These are phyloP conservation scores for Halocynthia roretzi DNA, from an alignment of 23 tunicate genomes.

Conservation along the genomic window DNA sequence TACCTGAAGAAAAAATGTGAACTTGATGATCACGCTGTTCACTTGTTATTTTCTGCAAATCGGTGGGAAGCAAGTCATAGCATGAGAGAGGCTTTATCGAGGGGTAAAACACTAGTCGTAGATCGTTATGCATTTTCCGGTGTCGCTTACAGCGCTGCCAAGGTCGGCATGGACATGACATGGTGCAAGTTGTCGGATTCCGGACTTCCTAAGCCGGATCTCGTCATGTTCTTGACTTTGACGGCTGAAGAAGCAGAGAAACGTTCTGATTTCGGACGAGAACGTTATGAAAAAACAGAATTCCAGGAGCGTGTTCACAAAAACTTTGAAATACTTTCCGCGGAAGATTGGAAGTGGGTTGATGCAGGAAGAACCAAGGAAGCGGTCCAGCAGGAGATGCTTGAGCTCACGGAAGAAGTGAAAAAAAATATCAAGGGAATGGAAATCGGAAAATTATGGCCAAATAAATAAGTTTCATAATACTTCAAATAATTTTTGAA, in stretches of 20 bases:
- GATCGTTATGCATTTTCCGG: conserved; percentile 96
- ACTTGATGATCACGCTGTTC: conserved; percentile 73
- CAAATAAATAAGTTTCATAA: no score
- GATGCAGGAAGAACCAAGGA: conserved; percentile 49
- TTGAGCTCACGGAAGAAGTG: conserved; percentile 13
- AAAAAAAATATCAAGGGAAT: not conserved
- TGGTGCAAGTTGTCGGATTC: conserved; percentile 78
- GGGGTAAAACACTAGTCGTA: conserved; percentile 62
- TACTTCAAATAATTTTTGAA: no score
- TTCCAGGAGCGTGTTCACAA: conserved; percentile 59
- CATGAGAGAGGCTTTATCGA: conserved; percentile 35
- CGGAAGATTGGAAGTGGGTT: conserved; percentile 34
- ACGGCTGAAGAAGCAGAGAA: conserved; percentile 35
- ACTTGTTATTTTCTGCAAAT: conserved; percentile 72
- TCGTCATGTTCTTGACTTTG: conserved; percentile 54
- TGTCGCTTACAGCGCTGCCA: conserved; percentile 79
- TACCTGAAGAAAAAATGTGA: conserved; percentile 26
- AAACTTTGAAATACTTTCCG: conserved; percentile 34
- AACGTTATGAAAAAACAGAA: conserved; percentile 66
- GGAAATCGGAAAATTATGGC: conserved; percentile 58
- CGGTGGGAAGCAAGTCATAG: conserved; percentile 61
- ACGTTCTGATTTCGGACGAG: conserved; percentile 80
- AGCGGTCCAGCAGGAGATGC: conserved; percentile 26
- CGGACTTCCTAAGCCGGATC: conserved; percentile 84
- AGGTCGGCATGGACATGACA: conserved; percentile 49